A percentile compares a stretch with the other conserved stretches of the same genome.
Evolutionary conservation across 2,888 invertebrate species (phyloP).

Genomic region (Temnothorax ravouxi): DNA sequence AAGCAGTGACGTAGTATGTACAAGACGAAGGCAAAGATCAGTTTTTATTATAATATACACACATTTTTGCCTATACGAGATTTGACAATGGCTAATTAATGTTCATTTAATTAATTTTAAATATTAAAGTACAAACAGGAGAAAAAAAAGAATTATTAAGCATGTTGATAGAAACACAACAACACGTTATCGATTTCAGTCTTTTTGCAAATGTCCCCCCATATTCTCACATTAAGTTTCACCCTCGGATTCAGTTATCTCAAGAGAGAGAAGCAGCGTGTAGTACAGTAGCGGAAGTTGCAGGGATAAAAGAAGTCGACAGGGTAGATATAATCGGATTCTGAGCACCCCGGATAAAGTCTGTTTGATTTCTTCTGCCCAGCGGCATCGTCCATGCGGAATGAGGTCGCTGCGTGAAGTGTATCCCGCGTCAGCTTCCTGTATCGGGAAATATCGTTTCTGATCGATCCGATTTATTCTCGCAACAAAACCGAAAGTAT

Average conservation of each 20-base stretch:
- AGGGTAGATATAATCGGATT: constrained; percentile 69
- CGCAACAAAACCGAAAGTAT: constrained; percentile 11
- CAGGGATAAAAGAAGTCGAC: constrained; percentile 47
- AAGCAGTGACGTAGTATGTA: not conserved
- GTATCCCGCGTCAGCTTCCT: constrained; percentile 12
- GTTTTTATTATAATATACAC: not conserved
- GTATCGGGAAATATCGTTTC: constrained; percentile 10
- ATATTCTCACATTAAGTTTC: constrained; percentile 60
- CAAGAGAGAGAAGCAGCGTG: constrained; percentile 25
- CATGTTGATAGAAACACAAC: constrained; percentile 16
- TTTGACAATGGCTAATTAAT: not conserved
- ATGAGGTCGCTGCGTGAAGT: constrained; percentile 19
- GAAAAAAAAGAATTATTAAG: not conserved
- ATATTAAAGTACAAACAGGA: not conserved
- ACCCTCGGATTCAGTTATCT: constrained; percentile 60
- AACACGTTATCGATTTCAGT: constrained; percentile 29
- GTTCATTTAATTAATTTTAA: not conserved
- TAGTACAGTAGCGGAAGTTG: not conserved
- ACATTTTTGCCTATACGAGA: not conserved
- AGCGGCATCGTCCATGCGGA: constrained; percentile 37
- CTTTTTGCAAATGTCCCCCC: constrained; percentile 51
- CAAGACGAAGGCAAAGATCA: not conserved
- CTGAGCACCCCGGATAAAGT: constrained; percentile 59
- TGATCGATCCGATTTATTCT: constrained; percentile 17
- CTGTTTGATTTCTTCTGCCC: constrained; percentile 64